Percentiles rank a stretch among this genome's conserved stretches.
Conservation (phyloP, 1,140 invertebrate genomes). For the Drosophila kepulauana region DNA sequence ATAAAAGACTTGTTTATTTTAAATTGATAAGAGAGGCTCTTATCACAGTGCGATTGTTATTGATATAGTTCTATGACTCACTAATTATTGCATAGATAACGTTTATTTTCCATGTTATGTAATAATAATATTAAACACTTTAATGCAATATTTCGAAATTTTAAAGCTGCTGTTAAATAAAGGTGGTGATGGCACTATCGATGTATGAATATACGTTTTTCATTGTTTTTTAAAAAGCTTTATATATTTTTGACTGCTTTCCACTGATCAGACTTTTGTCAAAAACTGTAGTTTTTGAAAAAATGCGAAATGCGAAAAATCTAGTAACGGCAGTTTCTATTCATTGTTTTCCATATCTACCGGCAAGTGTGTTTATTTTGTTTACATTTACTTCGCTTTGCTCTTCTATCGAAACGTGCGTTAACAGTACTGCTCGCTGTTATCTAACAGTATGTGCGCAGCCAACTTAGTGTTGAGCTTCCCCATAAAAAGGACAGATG, state of each 20-base stretch:
- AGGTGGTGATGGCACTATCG: too few species aligned
- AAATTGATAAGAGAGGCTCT: slow-evolving; percentile 17
- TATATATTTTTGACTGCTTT: too few species aligned
- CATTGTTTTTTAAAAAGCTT: too few species aligned
- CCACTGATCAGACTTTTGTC: too few species aligned
- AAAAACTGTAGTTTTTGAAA: too few species aligned
- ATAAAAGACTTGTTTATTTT: slow-evolving; percentile 2
- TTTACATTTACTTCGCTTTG: not conserved
- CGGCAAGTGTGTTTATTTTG: not conserved
- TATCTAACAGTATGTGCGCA: slow-evolving; percentile 9
- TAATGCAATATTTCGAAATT: not conserved
- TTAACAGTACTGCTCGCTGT: slow-evolving; percentile 21
- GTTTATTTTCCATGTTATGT: not conserved
- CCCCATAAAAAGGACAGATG: slow-evolving; percentile 20
- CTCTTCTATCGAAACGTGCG: not conserved
- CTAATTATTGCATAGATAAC: slow-evolving; percentile 10
- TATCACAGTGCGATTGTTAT: slow-evolving; percentile 9
- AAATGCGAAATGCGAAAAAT: too few species aligned
- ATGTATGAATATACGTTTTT: not conserved
- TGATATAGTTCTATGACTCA: slow-evolving; percentile 10
- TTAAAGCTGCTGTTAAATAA: not conserved
- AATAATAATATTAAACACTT: not conserved
- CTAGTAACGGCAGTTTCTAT: too few species aligned
- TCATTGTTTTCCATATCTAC: not conserved
- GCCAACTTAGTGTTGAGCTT: slow-evolving; percentile 31